A percentile compares a stretch with the other conserved stretches of the same genome.
Evolutionary conservation across 53 echinoderm and acorn worm genomes (phyloP).

Genomic region (Antedon mediterranea): DNA sequence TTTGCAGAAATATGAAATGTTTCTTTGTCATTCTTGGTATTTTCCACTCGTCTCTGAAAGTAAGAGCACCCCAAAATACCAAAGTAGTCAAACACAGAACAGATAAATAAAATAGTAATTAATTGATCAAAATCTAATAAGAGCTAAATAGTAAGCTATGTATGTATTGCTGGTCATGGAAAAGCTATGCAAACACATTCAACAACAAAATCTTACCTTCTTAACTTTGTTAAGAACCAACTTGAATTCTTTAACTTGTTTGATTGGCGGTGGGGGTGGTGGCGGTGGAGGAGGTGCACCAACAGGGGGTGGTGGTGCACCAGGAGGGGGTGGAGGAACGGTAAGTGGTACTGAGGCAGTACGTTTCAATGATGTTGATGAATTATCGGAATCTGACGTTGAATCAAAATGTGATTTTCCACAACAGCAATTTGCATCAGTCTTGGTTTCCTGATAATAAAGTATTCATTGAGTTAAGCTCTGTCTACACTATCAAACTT

Average conservation of each 20-base stretch:
- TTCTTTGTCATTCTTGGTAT: not conserved
- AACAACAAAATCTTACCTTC: not conserved
- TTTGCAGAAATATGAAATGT: not conserved
- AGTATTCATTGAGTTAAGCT: no score
- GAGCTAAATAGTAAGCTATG: no score
- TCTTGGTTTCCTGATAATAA: not conserved
- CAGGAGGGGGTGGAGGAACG: conserved; percentile 3
- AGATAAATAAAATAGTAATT: no score
- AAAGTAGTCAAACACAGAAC: no score
- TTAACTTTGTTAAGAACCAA: conserved; percentile 14
- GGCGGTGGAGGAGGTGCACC: conserved; percentile 44
- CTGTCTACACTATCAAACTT: no score
- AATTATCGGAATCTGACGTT: not conserved
- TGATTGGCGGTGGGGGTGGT: conserved; percentile 16
- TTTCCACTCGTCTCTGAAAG: not conserved
- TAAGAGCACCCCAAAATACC: no score
- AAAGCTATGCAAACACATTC: no score
- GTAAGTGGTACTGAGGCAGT: not conserved
- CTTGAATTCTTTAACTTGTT: conserved; percentile 12
- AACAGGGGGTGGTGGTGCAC: conserved; percentile 41
- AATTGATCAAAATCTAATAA: no score
- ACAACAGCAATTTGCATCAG: conserved; percentile 10
- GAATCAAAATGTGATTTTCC: not conserved
- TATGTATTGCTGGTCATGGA: no score
- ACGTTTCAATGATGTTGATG: not conserved